Evolutionary conservation across 1,140 invertebrate species (phyloP).

Genomic region (Bathynomus jamesi): DNA sequence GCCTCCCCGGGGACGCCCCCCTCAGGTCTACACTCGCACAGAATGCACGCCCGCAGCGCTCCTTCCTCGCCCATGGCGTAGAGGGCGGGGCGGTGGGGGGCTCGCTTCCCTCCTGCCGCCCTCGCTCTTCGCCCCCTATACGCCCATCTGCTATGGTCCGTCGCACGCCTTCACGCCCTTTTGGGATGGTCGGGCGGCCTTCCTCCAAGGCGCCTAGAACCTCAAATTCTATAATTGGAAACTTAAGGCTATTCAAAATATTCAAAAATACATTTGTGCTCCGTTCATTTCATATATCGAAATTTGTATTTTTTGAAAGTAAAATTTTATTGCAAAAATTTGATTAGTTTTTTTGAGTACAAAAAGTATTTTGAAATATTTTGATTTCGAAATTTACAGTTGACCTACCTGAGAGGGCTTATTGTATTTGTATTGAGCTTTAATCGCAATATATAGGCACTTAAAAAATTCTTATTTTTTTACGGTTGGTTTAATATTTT

Average conservation of each 20-base stretch:
- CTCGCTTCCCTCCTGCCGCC: constrained; percentile 28
- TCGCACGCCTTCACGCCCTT: constrained; percentile 23
- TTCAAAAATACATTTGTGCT: background rate
- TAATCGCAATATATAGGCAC: too few relatives aligned
- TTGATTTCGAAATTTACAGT: too few relatives aligned
- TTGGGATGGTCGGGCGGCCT: constrained; percentile 8
- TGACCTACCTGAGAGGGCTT: too few relatives aligned
- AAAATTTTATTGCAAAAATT: too few relatives aligned
- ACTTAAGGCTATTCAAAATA: background rate
- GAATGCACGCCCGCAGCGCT: constrained; percentile 49
- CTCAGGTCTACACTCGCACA: constrained; percentile 46
- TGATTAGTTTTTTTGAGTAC: too few relatives aligned
- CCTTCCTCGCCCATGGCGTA: background rate
- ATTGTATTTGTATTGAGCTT: too few relatives aligned
- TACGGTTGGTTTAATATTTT: too few relatives aligned
- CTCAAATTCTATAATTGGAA: background rate
- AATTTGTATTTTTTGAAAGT: too few relatives aligned
- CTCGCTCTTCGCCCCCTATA: constrained; percentile 37
- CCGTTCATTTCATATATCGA: background rate
- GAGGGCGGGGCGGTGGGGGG: constrained; percentile 10
- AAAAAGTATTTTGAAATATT: too few relatives aligned
- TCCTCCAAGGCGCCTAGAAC: background rate
- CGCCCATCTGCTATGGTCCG: constrained; percentile 35
- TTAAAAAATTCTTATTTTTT: too few relatives aligned
- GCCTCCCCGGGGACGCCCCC: constrained; percentile 26